These are phyloP conservation scores for Psittacula derbiana DNA, from an alignment of 2,797 vertebrate genomes.

Conservation along the genomic window DNA sequence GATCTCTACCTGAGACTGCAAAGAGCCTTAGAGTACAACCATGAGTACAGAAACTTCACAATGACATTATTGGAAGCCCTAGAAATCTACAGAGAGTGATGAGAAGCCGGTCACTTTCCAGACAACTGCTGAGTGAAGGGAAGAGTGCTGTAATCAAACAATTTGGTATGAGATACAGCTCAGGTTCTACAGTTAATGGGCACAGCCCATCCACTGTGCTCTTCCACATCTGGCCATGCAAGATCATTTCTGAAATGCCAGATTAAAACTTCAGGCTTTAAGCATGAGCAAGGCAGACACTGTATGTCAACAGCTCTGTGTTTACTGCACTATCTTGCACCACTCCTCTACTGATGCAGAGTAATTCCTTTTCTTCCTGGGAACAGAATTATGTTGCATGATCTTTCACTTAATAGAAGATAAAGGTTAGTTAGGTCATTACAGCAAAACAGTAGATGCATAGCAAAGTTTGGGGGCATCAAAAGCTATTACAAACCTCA, in stretches of 20 bases:
- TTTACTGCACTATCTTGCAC: neutral
- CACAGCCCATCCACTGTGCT: neutral
- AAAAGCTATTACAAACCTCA: neutral
- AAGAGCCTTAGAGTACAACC: neutral
- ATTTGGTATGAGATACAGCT: neutral
- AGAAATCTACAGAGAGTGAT: neutral
- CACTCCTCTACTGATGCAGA: neutral
- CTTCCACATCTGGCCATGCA: too few species aligned
- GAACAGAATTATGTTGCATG: accelerated
- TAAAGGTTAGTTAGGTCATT: neutral
- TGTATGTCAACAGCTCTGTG: neutral
- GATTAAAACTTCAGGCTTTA: neutral
- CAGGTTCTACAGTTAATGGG: neutral
- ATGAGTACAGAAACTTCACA: neutral
- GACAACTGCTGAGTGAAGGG: neutral
- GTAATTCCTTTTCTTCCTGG: neutral
- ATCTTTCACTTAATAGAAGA: neutral
- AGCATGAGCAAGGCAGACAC: neutral
- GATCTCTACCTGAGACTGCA: neutral
- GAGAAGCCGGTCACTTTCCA: neutral
- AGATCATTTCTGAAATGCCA: neutral
- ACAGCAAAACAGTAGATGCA: neutral
- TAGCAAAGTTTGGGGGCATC: neutral
- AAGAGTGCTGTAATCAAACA: neutral
- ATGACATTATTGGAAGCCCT: neutral